These are phyloP conservation scores for Saccopteryx bilineata DNA, from an alignment of 2,113 vertebrate genomes.

Conservation along the genomic window DNA sequence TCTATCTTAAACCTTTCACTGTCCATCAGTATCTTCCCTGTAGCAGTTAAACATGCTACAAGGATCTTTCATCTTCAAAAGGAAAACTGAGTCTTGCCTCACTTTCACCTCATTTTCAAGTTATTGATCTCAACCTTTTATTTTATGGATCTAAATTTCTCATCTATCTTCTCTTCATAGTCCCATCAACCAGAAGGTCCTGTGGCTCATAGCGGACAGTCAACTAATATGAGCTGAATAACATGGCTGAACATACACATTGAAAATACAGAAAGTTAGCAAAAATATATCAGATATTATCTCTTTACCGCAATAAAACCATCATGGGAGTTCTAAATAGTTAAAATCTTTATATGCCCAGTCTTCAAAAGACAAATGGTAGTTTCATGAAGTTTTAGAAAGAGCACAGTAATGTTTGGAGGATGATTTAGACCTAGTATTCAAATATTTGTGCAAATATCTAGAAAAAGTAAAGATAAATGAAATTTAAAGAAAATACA, in stretches of 20 bases:
- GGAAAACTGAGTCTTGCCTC: not conserved
- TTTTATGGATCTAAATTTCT: slow-evolving; percentile 23
- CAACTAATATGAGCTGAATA: not conserved
- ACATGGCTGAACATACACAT: not conserved
- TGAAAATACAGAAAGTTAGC: slow-evolving; percentile 12
- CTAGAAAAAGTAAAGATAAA: not conserved
- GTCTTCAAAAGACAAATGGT: slow-evolving; percentile 51
- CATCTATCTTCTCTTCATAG: not conserved
- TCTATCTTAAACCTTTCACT: not conserved
- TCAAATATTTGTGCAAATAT: slow-evolving; percentile 24
- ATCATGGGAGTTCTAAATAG: not conserved
- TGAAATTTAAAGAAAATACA: slow-evolving; percentile 33
- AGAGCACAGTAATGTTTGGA: not conserved
- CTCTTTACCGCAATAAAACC: not conserved
- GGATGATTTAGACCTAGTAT: not conserved
- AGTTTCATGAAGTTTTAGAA: not conserved
- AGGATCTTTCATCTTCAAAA: slow-evolving; percentile 14
- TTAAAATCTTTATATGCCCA: not conserved
- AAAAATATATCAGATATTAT: not conserved
- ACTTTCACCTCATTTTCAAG: slow-evolving; percentile 4
- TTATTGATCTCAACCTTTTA: not conserved
- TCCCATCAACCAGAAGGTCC: not conserved
- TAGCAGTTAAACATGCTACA: not conserved
- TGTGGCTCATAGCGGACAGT: not conserved
- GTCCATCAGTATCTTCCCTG: not conserved